Conservation (phyloP, 2,888 invertebrate genomes). For the Hydriomena furcata region DNA sequence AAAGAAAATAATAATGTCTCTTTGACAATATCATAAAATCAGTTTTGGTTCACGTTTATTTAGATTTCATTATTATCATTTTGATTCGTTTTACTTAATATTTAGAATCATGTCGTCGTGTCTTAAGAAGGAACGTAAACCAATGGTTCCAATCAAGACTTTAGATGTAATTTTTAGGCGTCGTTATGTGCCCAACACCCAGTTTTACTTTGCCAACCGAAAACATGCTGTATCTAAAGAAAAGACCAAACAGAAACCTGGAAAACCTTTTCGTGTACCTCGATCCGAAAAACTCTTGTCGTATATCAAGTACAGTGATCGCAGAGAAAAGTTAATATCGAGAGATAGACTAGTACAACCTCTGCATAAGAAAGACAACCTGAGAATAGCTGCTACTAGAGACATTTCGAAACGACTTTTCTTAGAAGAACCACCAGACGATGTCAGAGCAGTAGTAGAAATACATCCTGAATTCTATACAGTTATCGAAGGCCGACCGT, state of each 20-base stretch:
- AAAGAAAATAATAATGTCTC: conserved; percentile 8
- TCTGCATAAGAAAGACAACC: conserved; percentile 67
- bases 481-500: conserved; percentile 84
- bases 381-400: conserved; percentile 68
- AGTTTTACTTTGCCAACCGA: conserved; percentile 73
- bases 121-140: conserved; percentile 61
- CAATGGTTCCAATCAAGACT: conserved; percentile 72
- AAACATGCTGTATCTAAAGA: conserved; percentile 55
- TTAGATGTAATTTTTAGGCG: conserved; percentile 74
- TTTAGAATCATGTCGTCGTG: conserved; percentile 49
- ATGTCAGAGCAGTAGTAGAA: conserved; percentile 84
- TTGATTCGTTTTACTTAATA: conserved; percentile 20
- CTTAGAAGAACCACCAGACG: conserved; percentile 80
- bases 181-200: conserved; percentile 73
- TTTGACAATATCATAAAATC: conserved; percentile 12
- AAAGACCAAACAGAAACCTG: conserved; percentile 43
- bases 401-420: conserved; percentile 84
- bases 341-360: conserved; percentile 58
- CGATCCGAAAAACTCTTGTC: conserved; percentile 71
- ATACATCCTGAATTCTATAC: conserved; percentile 86
- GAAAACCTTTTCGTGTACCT: conserved; percentile 65
- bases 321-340: conserved; percentile 59
- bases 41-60: conserved; percentile 8
- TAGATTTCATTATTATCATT: conserved; percentile 14
- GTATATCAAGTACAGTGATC: conserved; percentile 74